These are phyloP conservation scores for Brachionus koreanus DNA, from an alignment of 1,140 invertebrate genomes.

Conservation along the genomic window DNA sequence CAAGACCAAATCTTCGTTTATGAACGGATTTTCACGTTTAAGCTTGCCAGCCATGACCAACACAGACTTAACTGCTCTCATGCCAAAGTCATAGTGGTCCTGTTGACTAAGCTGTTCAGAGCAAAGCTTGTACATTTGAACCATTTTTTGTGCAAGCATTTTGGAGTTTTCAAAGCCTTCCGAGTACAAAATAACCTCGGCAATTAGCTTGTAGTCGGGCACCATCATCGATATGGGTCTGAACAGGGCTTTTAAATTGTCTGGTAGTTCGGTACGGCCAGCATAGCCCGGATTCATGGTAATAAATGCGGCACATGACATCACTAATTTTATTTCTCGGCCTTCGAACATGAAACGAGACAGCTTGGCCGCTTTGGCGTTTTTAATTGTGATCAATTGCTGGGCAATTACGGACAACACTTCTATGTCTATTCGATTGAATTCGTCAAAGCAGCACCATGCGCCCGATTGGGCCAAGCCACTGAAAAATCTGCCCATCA, in stretches of 20 bases:
- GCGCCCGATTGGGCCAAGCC: conserved; percentile 77
- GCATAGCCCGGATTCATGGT: conserved; percentile 77
- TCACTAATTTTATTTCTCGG: conserved; percentile 57
- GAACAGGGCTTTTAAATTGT: conserved; percentile 68
- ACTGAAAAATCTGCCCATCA: conserved; percentile 81
- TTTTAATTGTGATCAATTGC: conserved; percentile 59
- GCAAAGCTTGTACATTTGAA: conserved; percentile 83
- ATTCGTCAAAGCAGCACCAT: conserved; percentile 88
- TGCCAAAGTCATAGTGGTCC: conserved; percentile 87
- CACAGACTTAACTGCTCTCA: conserved; percentile 68
- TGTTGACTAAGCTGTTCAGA: conserved; percentile 86
- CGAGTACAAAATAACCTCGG: conserved; percentile 84
- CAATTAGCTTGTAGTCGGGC: conserved; percentile 80
- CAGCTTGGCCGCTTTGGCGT: conserved; percentile 64
- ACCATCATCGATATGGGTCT: conserved; percentile 85
- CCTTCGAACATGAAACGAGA: conserved; percentile 60
- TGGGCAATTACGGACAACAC: conserved; percentile 72
- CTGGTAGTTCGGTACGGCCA: conserved; percentile 67
- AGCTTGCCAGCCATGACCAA: conserved; percentile 59
- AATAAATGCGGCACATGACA: conserved; percentile 58
- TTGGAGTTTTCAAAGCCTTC: conserved; percentile 85
- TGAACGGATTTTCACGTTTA: conserved; percentile 59
- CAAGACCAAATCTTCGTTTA: conserved; percentile 58
- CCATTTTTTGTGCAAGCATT: conserved; percentile 78
- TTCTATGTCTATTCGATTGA: conserved; percentile 84